Base-by-base conservation (phyloP, 2,888 invertebrate species). In the Melieria picta region DNA sequence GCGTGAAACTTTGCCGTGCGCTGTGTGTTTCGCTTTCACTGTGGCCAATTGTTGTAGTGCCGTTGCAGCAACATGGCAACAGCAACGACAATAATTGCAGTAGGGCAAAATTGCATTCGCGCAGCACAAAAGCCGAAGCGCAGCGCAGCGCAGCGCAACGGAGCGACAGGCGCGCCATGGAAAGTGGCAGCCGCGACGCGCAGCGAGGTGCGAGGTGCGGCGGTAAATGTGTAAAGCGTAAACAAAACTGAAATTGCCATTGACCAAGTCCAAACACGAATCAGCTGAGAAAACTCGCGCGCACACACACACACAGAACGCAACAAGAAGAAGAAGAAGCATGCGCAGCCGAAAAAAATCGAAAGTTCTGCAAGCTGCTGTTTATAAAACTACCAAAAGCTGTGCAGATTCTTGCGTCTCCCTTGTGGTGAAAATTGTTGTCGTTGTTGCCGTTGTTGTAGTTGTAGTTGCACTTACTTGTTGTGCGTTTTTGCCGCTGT, bases 241-340 rank as follows among this genome's bases (percentile, higher is more conserved):
- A 62, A 62, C 67, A 68, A 45, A 45, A 50, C 6, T 45, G 61
- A 50, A 61, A 50, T 61, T 61, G 61, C 52, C 68, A 68, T 42
- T 68, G 68, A 45, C 61, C 68, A 30, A 66, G 52, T 10, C 55
- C 45, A 68, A 68, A 68, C 55, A 68, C 68, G 62, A 68, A 68
- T 68, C 68, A 68, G 68, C 52, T 68, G 55, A 16, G 68, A 61
- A 52, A 68, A 56, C 52, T 60, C 47, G 16, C n/a, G 11, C 48
- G 13, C n/a, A 9, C 45, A 61, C 30, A 30, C n/a, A 43, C 7
- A 13, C n/a, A 13, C 43, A 45, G 1, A 61, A 46, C n/a, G 43
- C 6, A 60, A 7, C 5, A 60, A 42, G n/a, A 2, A 42, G 43
- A 30, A 60, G 61, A 5, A 11, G 45, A 9, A 45, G 45, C 61